Conservation (phyloP, 2,888 invertebrate species). For the Orchesellides sinensis region DNA sequence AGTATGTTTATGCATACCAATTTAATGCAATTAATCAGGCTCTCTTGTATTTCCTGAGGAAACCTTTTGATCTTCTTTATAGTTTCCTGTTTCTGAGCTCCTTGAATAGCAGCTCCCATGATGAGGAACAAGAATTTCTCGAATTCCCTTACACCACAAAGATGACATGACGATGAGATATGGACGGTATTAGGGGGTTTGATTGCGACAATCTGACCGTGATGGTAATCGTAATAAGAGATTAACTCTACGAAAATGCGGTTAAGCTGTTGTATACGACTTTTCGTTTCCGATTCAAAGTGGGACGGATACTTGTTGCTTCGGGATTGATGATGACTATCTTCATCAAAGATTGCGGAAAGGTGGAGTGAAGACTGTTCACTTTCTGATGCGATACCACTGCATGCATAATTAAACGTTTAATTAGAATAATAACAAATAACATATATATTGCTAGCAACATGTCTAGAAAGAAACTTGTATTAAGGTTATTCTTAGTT, state of each 20-base stretch:
- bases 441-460: neutral
- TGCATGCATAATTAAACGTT: constrained; percentile 26
- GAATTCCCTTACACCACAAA: constrained; percentile 72
- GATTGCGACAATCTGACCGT: constrained; percentile 72
- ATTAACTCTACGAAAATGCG: constrained; percentile 72
- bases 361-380: constrained; percentile 74
- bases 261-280: constrained; percentile 72
- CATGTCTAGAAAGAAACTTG: neutral
- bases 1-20: constrained; percentile 61
- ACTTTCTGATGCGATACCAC: constrained; percentile 72
- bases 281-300: constrained; percentile 73
- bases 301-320: constrained; percentile 72
- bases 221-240: constrained; percentile 73
- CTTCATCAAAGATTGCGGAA: constrained; percentile 74
- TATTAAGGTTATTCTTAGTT: neutral
- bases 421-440: neutral
- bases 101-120: constrained; percentile 74
- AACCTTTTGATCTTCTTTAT: constrained; percentile 73
- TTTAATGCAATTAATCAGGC: constrained; percentile 73
- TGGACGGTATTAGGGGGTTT: constrained; percentile 74
- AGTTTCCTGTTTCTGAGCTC: constrained; percentile 72
- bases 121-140: constrained; percentile 73
- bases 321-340: constrained; percentile 63
- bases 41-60: constrained; percentile 72
- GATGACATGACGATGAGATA: constrained; percentile 71